These are phyloP conservation scores for Chlamydotis undulata DNA, from an alignment of 2,113 vertebrate genomes.

Conservation along the genomic window DNA sequence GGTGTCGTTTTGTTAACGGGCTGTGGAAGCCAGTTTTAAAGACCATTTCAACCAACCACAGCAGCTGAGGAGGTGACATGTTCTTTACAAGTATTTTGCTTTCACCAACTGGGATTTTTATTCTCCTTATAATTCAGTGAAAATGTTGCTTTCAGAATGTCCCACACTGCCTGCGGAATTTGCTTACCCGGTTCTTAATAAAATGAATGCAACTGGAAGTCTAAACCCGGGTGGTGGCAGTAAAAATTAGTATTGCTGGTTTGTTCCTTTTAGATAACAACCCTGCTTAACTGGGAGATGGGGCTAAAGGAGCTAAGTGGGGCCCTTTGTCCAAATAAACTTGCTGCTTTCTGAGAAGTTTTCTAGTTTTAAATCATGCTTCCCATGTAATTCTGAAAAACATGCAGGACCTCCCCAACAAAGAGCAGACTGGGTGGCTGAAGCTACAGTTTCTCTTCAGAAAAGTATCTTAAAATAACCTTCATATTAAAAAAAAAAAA, in stretches of 20 bases:
- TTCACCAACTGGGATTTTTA: slow-evolving; percentile 14
- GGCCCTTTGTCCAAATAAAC: neutral
- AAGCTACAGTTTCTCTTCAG: neutral
- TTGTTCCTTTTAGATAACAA: neutral
- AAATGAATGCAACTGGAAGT: neutral
- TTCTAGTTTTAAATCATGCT: neutral
- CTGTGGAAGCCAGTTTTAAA: neutral
- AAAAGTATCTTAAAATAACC: neutral
- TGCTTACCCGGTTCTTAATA: neutral
- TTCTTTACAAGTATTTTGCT: slow-evolving; percentile 41
- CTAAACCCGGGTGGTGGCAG: neutral
- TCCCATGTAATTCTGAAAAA: neutral
- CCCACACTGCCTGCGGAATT: neutral
- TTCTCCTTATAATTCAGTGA: neutral
- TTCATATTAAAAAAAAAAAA: neutral
- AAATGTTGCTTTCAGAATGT: neutral
- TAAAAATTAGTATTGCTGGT: neutral
- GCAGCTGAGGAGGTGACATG: neutral
- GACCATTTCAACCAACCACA: neutral
- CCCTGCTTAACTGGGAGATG: neutral
- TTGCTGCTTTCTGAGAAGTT: neutral
- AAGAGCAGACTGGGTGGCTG: neutral
- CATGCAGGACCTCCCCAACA: neutral
- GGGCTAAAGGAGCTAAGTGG: neutral
- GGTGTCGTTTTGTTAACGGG: neutral